A percentile compares a stretch with the other conserved stretches of the same genome.
phyloP scores from a whole-genome alignment of 2,113 vertebrate species.

The Cryptomyrus ogoouensis region DNA sequence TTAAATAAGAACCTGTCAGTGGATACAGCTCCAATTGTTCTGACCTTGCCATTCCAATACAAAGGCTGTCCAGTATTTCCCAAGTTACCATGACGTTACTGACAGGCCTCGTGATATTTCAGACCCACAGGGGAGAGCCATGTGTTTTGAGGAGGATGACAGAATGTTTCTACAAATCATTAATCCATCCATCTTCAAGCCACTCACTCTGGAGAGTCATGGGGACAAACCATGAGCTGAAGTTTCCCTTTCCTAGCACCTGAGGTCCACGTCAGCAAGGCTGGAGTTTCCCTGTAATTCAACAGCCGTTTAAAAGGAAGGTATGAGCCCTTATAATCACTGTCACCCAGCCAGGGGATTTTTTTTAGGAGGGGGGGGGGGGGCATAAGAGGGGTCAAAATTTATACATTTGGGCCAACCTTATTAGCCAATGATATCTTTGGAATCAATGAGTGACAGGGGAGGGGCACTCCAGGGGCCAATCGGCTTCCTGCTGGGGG shows the following conservation, averaged over 20 bases:
- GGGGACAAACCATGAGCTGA: neutral
- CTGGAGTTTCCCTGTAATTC: neutral
- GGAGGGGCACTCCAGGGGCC: neutral
- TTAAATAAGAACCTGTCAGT: neutral
- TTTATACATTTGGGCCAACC: neutral
- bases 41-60: neutral
- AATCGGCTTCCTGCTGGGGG: neutral
- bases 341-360: neutral
- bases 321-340: neutral
- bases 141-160: neutral
- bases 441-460: neutral
- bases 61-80: neutral
- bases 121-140: neutral
- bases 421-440: neutral
- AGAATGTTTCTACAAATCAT: neutral
- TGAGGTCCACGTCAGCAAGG: neutral
- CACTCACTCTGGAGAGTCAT: neutral
- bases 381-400: neutral
- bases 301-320: neutral
- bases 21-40: neutral
- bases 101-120: neutral
- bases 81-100: neutral
- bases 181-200: neutral
- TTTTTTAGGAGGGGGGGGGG: neutral
- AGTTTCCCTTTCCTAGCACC: neutral